Evolutionary conservation across 2,797 vertebrate species (phyloP).

Genomic region (Florisuga fusca): DNA sequence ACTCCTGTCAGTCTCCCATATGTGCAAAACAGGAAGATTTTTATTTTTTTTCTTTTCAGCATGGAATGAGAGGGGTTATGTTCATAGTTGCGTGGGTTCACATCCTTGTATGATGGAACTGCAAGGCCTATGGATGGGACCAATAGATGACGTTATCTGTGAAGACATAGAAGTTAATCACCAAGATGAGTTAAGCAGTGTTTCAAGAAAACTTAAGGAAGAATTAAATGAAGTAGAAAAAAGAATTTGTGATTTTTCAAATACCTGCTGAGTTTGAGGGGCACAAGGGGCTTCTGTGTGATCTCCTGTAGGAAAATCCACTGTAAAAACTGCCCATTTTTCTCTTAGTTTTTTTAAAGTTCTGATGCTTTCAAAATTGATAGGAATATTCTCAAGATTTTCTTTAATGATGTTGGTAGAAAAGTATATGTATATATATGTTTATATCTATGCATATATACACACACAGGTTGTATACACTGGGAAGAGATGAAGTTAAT

Average conservation of each 20-base stretch:
- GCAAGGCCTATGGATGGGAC: neutral
- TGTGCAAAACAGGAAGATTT: neutral
- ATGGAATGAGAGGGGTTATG: neutral
- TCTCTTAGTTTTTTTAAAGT: neutral
- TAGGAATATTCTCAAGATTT: neutral
- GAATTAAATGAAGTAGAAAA: neutral
- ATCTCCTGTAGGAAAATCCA: neutral
- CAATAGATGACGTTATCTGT: neutral
- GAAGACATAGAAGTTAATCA: neutral
- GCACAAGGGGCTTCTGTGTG: neutral
- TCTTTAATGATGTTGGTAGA: neutral
- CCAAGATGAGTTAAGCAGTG: neutral
- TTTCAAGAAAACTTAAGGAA: neutral
- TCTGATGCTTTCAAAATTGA: neutral
- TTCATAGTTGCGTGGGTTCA: neutral
- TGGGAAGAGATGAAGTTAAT: neutral
- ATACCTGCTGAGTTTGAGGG: neutral
- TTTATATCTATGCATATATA: neutral
- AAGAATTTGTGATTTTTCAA: neutral
- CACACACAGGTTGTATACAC: neutral
- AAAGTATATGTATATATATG: neutral
- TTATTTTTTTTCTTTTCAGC: neutral
- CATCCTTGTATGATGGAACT: neutral
- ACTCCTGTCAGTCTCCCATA: neutral
- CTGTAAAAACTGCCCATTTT: neutral